Conservation (phyloP, 2,113 vertebrate genomes). For the Alethe castanea region DNA sequence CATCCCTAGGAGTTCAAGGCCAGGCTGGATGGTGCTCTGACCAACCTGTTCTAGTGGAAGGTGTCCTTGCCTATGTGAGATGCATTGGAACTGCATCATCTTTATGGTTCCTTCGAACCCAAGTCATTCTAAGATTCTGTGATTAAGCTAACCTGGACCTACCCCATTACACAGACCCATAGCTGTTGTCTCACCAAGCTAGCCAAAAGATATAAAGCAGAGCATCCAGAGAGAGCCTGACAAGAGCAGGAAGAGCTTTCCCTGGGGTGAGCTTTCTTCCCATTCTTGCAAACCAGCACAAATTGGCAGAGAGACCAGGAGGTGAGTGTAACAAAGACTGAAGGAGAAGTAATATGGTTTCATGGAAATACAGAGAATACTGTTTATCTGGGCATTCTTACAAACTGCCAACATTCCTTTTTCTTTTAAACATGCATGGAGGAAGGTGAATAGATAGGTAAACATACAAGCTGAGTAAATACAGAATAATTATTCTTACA, state of each 20-base stretch:
- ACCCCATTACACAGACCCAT: not conserved
- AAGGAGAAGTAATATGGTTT: not conserved
- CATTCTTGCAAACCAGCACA: not conserved
- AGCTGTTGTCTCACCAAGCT: not conserved
- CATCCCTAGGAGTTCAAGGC: not conserved
- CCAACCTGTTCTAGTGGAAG: not conserved
- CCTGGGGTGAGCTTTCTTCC: not conserved
- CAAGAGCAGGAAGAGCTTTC: not conserved
- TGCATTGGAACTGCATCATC: not conserved
- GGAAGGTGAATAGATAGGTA: not conserved
- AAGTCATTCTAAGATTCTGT: not conserved
- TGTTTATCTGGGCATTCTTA: not conserved
- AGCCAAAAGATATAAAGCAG: not conserved
- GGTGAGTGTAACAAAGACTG: fast-evolving
- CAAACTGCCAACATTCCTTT: not conserved
- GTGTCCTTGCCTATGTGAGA: not conserved
- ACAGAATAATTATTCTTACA: not conserved
- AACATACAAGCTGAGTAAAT: not conserved
- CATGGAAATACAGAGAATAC: not conserved
- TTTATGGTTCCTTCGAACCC: not conserved
- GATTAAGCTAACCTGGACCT: not conserved
- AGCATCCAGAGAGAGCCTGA: not conserved
- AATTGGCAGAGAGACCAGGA: not conserved
- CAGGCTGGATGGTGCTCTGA: fast-evolving
- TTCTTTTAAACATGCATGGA: not conserved